Evolutionary conservation across 2,888 invertebrate species (phyloP).

Genomic region (Catocala sponsa): DNA sequence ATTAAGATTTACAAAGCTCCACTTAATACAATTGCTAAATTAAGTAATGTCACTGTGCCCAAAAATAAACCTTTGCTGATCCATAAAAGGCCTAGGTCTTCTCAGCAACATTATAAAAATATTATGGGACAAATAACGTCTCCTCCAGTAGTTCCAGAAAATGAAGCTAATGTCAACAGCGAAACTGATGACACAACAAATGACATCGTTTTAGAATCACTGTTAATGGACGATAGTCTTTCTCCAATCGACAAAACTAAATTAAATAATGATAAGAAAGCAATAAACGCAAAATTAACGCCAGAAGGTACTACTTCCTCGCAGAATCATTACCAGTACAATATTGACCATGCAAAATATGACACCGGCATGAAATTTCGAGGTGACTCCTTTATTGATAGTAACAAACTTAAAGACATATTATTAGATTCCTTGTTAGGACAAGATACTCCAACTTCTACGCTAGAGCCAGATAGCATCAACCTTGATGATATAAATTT

Average conservation of each 20-base stretch:
- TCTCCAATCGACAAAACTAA: not conserved
- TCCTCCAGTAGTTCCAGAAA: not conserved
- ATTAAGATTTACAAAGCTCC: not conserved
- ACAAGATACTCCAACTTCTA: not conserved
- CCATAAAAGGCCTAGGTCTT: too few species aligned
- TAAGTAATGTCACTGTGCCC: too few species aligned
- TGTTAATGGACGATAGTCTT: not conserved
- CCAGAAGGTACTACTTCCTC: too few species aligned
- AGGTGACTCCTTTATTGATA: not conserved
- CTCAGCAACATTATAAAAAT: too few species aligned
- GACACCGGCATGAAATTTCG: not conserved
- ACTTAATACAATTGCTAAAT: too few species aligned
- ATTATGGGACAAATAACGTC: too few species aligned
- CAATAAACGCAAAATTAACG: too few species aligned
- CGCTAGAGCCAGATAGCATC: not conserved
- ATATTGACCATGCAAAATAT: not conserved
- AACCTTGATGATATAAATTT: too few species aligned
- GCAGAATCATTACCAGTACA: not conserved
- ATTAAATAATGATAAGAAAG: too few species aligned
- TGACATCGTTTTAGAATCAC: not conserved
- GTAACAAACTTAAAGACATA: not conserved
- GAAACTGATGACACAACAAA: not conserved
- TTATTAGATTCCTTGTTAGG: not conserved
- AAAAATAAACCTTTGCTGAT: too few species aligned
- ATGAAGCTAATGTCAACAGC: not conserved